Evolutionary conservation across 2,113 vertebrate genomes (phyloP), one percentile per base, ranked within the genome.

Genomic region (Cryptomyrus ogoouensis): DNA sequence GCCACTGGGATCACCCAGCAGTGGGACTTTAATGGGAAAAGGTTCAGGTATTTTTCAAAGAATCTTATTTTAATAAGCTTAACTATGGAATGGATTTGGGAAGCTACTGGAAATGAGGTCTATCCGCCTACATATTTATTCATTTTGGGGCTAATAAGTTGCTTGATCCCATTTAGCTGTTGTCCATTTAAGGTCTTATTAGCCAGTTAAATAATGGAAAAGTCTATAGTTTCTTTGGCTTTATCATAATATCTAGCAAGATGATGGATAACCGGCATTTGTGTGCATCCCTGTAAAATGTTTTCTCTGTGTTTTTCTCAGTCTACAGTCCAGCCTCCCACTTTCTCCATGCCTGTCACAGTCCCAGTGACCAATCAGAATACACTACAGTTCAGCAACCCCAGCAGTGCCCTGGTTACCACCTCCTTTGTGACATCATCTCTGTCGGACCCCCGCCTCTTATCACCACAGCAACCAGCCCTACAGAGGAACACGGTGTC

Each of bases 301-400:
- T 89, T 84, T 0, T 62, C 89, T 91, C 56, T 93, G 92, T 95
- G 90, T 96, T 88, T 93, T 66, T 94, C 90, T 94, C 94, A 99
- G 98, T 98, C 98, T 56, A 90, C 97, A 91, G 97, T 99, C 93
- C 98, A 97, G 27, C 97, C 98, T 84, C 96, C 98, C 3, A 98
- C 97, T 93, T 99, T 99, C 66, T 97, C 98, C 95, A 98, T 99
- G 97, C 98, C 98, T 0, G 97, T 99, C 94, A 98, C 98, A 70
- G 97, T 99, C 92, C 98, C 98, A 0, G 97, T 98, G 93, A 97
- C 96, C 96, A 99, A 96, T 94, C 98, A 97, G 91, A 98, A 95
- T 91, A 94, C 97, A 35, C 96, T 98, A 92, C 97, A 98, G 93
- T 99, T 99, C 97, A 98, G 96, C 96, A 98, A 96, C 93, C 98